These are phyloP conservation scores for Ridgeia piscesae DNA, from an alignment of 1,140 invertebrate genomes.

Conservation along the genomic window DNA sequence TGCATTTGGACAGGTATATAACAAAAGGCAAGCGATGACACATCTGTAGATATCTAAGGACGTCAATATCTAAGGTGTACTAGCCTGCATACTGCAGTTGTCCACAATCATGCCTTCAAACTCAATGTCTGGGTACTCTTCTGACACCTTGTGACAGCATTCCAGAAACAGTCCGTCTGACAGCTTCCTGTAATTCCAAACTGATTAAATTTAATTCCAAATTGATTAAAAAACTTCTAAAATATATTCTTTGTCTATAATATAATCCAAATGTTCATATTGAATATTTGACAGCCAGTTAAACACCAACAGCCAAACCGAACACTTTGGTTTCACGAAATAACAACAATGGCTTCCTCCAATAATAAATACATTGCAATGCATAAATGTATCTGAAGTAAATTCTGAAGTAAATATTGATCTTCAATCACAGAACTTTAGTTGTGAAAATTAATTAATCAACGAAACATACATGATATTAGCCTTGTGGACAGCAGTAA, in stretches of 20 bases:
- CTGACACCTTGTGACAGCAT: conserved; percentile 78
- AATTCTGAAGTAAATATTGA: background rate
- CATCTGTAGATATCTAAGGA: background rate
- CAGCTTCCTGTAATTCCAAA: conserved; percentile 72
- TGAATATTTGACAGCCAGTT: background rate
- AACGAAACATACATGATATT: conserved; percentile 80
- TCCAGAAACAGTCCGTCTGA: conserved; percentile 93
- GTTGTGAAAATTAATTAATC: background rate
- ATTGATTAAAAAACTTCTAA: background rate
- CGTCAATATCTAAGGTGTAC: background rate
- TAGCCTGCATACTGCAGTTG: conserved; percentile 17
- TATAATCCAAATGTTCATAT: background rate
- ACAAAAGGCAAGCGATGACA: background rate
- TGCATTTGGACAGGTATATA: background rate
- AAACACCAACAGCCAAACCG: background rate
- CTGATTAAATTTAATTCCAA: background rate
- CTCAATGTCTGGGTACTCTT: conserved; percentile 87
- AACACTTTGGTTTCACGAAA: background rate
- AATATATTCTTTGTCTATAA: background rate
- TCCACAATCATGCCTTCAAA: conserved; percentile 73
- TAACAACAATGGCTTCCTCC: background rate
- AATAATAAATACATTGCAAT: background rate
- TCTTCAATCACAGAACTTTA: background rate
- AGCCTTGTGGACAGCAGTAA: conserved; percentile 86
- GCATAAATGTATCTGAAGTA: background rate